Evolutionary conservation across 2,113 vertebrate species (phyloP).

Genomic region (Nesoenas mayeri): DNA sequence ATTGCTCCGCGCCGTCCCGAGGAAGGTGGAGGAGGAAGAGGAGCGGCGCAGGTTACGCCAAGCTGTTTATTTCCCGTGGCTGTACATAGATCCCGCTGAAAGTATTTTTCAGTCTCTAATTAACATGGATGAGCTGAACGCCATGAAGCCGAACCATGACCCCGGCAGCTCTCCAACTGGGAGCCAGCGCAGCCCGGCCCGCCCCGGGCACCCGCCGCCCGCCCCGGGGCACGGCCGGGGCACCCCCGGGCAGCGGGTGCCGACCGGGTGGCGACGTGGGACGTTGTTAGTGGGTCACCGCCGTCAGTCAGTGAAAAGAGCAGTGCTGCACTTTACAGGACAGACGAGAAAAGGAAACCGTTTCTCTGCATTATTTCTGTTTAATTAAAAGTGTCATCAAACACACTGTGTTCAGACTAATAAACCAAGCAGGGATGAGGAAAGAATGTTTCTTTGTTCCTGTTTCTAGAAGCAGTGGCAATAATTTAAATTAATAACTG

Average conservation of each 20-base stretch:
- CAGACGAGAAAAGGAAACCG: conserved; percentile 70
- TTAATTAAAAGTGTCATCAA: conserved; percentile 82
- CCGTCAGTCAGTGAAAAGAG: conserved; percentile 69
- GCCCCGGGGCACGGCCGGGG: background rate
- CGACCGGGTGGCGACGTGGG: conserved; percentile 35
- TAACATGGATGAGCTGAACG: background rate
- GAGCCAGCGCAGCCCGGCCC: background rate
- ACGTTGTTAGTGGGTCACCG: conserved; percentile 57
- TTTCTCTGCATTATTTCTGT: conserved; percentile 73
- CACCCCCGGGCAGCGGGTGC: background rate
- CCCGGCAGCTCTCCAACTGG: background rate
- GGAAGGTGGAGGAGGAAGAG: background rate
- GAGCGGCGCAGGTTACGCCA: background rate
- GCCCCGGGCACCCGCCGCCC: background rate
- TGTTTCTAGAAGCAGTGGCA: conserved; percentile 71
- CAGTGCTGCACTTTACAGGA: conserved; percentile 79
- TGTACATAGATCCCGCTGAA: background rate
- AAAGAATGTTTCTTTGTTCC: conserved; percentile 79
- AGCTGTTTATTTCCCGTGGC: background rate
- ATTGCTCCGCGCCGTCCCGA: background rate
- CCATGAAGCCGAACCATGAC: background rate
- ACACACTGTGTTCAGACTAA: conserved; percentile 78
- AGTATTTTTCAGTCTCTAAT: conserved; percentile 47
- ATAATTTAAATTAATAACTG: conserved; percentile 83
- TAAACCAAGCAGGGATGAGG: conserved; percentile 65